These are phyloP conservation scores for Escarpia spicata DNA, from an alignment of 2,888 invertebrate species.

Conservation along the genomic window DNA sequence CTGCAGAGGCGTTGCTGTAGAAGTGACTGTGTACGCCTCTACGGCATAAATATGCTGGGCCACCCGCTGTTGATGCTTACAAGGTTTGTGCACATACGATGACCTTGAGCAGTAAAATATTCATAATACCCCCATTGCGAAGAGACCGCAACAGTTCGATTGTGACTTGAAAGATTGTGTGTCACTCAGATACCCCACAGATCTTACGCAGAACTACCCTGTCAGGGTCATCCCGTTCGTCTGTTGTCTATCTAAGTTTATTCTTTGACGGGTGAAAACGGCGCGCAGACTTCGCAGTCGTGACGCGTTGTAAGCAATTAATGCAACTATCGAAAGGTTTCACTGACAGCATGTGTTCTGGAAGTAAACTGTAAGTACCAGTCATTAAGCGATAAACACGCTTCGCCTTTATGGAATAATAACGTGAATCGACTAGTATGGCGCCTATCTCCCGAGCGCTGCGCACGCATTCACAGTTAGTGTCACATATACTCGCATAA, in stretches of 20 bases:
- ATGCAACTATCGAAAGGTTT: neutral
- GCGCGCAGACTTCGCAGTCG: neutral
- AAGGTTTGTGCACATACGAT: too few species aligned
- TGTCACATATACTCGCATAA: neutral
- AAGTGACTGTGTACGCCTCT: too few species aligned
- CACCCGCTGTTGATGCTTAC: too few species aligned
- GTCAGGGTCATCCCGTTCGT: too few species aligned
- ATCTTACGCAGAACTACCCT: too few species aligned
- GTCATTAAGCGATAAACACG: slow-evolving; percentile 7
- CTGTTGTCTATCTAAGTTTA: neutral
- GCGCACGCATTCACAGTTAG: neutral
- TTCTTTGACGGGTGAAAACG: neutral
- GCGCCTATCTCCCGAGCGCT: neutral
- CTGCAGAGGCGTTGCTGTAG: too few species aligned
- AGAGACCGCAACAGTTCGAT: too few species aligned
- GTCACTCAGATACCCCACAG: too few species aligned
- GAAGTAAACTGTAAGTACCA: neutral
- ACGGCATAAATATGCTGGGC: too few species aligned
- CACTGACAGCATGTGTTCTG: neutral
- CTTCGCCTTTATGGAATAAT: neutral
- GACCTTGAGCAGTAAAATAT: too few species aligned
- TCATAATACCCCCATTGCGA: too few species aligned
- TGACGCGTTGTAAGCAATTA: neutral
- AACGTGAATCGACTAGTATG: neutral
- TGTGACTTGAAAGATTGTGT: too few species aligned